phyloP scores from a whole-genome alignment of 2,113 vertebrate genomes.

The Willisornis vidua region DNA sequence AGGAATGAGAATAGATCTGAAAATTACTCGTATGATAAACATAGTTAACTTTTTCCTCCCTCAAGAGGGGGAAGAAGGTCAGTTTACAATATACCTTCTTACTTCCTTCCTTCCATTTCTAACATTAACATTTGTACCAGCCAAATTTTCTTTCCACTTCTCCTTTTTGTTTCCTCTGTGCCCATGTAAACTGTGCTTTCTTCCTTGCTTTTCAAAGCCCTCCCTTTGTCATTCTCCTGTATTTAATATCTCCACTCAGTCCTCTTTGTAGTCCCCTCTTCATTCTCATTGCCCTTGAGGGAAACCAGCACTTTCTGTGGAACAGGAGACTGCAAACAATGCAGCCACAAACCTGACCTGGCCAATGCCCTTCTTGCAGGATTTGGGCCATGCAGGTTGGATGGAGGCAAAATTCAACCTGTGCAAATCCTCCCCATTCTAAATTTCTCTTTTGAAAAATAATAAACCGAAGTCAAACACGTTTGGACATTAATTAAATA shows the following conservation, averaged over 20 bases:
- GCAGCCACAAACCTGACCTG: neutral
- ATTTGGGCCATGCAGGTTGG: neutral
- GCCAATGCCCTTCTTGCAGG: neutral
- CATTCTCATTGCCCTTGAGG: neutral
- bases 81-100: neutral
- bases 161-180: neutral
- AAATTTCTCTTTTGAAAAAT: conserved; percentile 11
- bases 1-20: conserved; percentile 13
- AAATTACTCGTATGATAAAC: neutral
- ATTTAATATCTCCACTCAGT: neutral
- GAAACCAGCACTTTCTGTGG: neutral
- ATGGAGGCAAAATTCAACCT: neutral
- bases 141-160: neutral
- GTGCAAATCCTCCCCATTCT: neutral
- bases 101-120: conserved; percentile 5
- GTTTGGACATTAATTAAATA: conserved; percentile 20
- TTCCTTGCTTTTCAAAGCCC: neutral
- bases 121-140: neutral
- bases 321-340: neutral
- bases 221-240: neutral
- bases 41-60: neutral
- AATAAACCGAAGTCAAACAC: conserved; percentile 13
- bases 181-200: neutral
- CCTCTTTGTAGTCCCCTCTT: neutral
- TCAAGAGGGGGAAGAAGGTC: neutral